These are phyloP conservation scores for Chrysopa pallens DNA, from an alignment of 1,140 invertebrate species.

Conservation along the genomic window DNA sequence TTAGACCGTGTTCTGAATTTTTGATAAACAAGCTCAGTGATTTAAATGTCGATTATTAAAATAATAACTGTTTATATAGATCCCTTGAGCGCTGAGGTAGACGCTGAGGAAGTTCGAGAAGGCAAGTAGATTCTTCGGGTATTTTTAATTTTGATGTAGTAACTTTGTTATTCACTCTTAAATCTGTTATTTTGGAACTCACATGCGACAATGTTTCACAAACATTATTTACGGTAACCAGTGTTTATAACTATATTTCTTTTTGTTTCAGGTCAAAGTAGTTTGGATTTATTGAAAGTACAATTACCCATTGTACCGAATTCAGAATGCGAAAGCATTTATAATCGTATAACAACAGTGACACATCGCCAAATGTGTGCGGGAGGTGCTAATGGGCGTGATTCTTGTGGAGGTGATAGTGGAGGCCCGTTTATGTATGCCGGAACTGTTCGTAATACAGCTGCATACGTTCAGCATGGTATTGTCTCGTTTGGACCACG, in stretches of 20 bases:
- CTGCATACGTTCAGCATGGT: slow-evolving; percentile 16
- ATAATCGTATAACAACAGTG: slow-evolving; percentile 19
- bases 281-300: slow-evolving; percentile 29
- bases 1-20: too few species aligned
- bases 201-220: too few species aligned
- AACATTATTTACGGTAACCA: too few species aligned
- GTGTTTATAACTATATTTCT: too few species aligned
- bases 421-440: slow-evolving; percentile 20
- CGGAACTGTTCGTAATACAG: slow-evolving; percentile 15
- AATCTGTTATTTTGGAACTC: too few species aligned
- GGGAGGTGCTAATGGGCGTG: slow-evolving; percentile 27
- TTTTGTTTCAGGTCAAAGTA: slow-evolving; percentile 12
- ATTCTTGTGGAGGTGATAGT: slow-evolving; percentile 26
- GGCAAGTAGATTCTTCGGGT: too few species aligned
- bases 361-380: slow-evolving; percentile 38
- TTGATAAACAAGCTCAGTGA: too few species aligned
- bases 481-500: slow-evolving; percentile 31
- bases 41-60: neutral
- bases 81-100: neutral
- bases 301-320: slow-evolving; percentile 24
- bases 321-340: slow-evolving; percentile 24
- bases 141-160: neutral
- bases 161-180: too few species aligned
- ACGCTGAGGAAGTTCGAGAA: too few species aligned
- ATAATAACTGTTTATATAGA: slow-evolving; percentile 1